phyloP scores from a whole-genome alignment of 2,888 invertebrate species.

The Orthosia gracilis region DNA sequence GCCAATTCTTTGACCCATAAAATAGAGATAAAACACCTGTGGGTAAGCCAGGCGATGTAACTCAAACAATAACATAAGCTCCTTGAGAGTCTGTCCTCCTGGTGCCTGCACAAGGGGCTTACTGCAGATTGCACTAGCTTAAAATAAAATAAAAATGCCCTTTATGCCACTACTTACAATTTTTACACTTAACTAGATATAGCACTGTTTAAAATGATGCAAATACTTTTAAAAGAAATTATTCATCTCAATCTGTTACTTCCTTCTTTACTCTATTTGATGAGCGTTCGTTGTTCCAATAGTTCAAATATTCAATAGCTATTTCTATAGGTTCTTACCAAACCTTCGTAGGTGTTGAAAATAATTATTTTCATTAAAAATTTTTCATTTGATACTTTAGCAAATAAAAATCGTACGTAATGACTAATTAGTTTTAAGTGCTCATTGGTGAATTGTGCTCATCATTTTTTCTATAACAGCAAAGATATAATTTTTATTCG shows the following conservation, averaged over 20 bases:
- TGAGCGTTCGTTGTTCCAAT: no score
- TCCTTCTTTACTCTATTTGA: no score
- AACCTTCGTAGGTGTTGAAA: not conserved
- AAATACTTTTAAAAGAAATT: no score
- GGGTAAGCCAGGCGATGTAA: not conserved
- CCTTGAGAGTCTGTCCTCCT: not conserved
- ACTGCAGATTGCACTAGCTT: not conserved
- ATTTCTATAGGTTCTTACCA: no score
- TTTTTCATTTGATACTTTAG: not conserved
- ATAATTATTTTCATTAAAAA: not conserved
- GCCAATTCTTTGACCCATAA: not conserved
- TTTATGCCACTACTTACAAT: no score
- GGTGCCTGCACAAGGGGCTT: slow-evolving; percentile 7
- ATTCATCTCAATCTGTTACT: no score
- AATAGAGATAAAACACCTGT: not conserved
- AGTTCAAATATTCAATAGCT: no score
- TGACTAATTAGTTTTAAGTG: not conserved
- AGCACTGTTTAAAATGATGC: no score
- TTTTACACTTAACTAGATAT: no score
- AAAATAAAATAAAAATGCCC: no score
- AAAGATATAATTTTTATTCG: no score
- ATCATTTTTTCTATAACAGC: no score
- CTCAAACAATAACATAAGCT: slow-evolving; percentile 20
- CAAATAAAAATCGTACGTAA: not conserved
- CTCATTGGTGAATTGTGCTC: not conserved